A percentile compares a stretch with the other conserved stretches of the same genome.
These are phyloP conservation scores for Drosophila nigritarsus DNA, from an alignment of 2,888 invertebrate species.

Conservation along the genomic window DNA sequence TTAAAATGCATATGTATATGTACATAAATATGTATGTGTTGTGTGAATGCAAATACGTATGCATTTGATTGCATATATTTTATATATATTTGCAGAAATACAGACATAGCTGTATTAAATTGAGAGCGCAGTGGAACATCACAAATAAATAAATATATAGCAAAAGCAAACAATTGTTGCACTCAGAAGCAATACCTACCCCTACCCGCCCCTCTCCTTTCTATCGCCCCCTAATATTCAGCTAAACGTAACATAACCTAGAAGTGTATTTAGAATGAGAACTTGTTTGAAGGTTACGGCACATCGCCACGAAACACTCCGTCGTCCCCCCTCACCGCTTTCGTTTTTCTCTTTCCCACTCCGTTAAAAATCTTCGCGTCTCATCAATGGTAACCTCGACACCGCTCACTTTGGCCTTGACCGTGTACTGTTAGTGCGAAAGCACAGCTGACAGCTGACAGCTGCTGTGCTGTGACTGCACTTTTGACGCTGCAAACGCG, in stretches of 20 bases:
- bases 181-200: slow-evolving; percentile 17
- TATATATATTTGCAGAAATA: slow-evolving; percentile 12
- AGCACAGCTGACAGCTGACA: slow-evolving; percentile 73
- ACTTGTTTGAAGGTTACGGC: slow-evolving; percentile 71
- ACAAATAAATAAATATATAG: slow-evolving; percentile 3
- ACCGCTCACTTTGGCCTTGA: slow-evolving; percentile 57
- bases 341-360: slow-evolving; percentile 1
- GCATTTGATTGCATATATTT: slow-evolving; percentile 6
- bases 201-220: not conserved
- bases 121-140: not conserved
- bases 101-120: not conserved
- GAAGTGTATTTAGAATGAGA: slow-evolving; percentile 55
- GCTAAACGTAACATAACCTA: slow-evolving; percentile 60
- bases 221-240: not conserved
- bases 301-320: slow-evolving; percentile 46
- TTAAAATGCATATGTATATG: slow-evolving; percentile 9
- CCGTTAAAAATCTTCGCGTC: slow-evolving; percentile 19
- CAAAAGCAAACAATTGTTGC: slow-evolving; percentile 41
- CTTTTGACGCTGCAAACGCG: slow-evolving; percentile 47
- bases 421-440: slow-evolving; percentile 50
- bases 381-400: slow-evolving; percentile 39
- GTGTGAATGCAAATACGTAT: slow-evolving; percentile 6
- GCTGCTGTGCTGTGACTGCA: slow-evolving; percentile 48
- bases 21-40: slow-evolving; percentile 4
- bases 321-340: slow-evolving; percentile 4